phyloP scores from a whole-genome alignment of 2,797 vertebrate genomes.

The Gymnodraco acuticeps region DNA sequence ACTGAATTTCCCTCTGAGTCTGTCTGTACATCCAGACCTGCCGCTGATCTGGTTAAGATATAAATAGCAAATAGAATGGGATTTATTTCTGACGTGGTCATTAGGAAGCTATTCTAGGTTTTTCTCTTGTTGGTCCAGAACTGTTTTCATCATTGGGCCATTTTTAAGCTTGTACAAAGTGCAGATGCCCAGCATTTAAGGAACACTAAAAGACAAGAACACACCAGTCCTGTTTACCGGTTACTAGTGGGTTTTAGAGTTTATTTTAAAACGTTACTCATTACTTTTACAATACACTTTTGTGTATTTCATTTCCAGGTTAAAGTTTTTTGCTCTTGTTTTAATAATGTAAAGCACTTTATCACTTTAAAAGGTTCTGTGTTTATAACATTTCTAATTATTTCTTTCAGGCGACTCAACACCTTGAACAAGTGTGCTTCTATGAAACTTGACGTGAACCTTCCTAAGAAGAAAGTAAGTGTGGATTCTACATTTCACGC shows the following conservation, averaged over 20 bases:
- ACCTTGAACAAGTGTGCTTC: slow-evolving; percentile 99
- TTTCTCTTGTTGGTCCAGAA: slow-evolving; percentile 25
- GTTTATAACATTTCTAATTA: not conserved
- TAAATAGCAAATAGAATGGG: slow-evolving; percentile 37
- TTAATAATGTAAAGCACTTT: not conserved
- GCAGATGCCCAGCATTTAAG: not conserved
- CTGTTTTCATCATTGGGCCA: slow-evolving; percentile 43
- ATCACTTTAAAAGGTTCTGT: not conserved
- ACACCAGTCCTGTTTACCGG: not conserved
- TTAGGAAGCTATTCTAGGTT: slow-evolving; percentile 29
- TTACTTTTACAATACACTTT: not conserved
- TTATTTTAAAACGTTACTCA: not conserved
- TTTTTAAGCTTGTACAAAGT: slow-evolving; percentile 50
- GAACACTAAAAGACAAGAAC: not conserved
- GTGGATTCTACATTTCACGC: not conserved
- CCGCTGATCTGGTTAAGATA: slow-evolving; percentile 51
- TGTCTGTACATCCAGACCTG: slow-evolving; percentile 43
- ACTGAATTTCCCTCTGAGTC: slow-evolving; percentile 44
- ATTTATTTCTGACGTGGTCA: slow-evolving; percentile 42
- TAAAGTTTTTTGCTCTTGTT: not conserved
- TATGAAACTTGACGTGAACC: slow-evolving; percentile 99
- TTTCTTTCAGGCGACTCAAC: slow-evolving; percentile 92
- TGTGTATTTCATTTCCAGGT: not conserved
- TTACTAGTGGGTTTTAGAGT: not conserved
- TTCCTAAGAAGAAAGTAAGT: slow-evolving; percentile 98